A percentile compares a stretch with the other conserved stretches of the same genome.
These are phyloP conservation scores for Hyperopisus bebe DNA, from an alignment of 2,113 vertebrate genomes.

Conservation along the genomic window DNA sequence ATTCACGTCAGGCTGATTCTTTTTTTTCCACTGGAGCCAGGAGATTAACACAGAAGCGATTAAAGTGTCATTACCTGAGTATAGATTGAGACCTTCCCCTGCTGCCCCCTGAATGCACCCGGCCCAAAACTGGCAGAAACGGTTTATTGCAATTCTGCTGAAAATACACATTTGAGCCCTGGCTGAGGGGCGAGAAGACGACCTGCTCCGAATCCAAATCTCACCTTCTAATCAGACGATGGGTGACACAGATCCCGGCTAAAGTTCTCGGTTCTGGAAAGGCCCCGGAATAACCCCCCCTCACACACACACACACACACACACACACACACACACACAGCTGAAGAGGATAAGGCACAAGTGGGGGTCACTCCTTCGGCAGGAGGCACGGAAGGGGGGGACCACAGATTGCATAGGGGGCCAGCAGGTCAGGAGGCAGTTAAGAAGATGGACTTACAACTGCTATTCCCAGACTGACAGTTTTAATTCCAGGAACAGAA, in stretches of 20 bases:
- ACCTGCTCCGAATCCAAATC: constrained; percentile 9
- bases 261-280: background rate
- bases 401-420: background rate
- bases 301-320: too few species aligned
- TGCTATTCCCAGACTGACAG: background rate
- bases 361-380: background rate
- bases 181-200: background rate
- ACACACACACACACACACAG: too few species aligned
- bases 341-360: background rate
- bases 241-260: background rate
- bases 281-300: background rate
- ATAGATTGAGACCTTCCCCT: background rate
- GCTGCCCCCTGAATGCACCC: background rate
- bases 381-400: background rate
- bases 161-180: constrained; percentile 8
- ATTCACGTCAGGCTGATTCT: background rate
- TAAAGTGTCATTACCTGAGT: background rate
- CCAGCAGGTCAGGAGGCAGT: background rate
- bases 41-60: background rate
- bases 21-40: background rate
- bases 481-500: background rate
- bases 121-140: background rate
- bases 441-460: background rate
- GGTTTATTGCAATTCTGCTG: background rate
- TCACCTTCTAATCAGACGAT: constrained; percentile 2